Conservation (phyloP, 1,140 invertebrate species). For the Drosophila tsacasi region DNA sequence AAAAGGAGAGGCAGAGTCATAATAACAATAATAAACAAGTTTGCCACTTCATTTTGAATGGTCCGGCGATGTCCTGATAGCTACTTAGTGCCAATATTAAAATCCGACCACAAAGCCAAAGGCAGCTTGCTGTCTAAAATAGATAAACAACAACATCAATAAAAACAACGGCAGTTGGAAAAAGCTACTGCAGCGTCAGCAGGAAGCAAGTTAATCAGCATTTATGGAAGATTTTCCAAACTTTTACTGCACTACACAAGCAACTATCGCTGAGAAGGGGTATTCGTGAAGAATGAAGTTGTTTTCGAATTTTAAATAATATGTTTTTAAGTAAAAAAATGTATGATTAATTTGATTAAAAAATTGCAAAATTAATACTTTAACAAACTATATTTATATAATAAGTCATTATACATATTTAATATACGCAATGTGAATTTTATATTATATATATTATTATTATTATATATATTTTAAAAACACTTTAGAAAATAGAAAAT, state of each 20-base stretch:
- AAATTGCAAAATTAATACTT: no score
- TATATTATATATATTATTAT: no score
- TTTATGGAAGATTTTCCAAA: slow-evolving; percentile 63
- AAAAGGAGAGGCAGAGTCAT: slow-evolving; percentile 48
- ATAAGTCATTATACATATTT: no score
- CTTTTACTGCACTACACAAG: slow-evolving; percentile 26
- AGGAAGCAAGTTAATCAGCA: slow-evolving; percentile 67
- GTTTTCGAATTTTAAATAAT: not conserved
- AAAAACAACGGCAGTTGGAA: slow-evolving; percentile 16
- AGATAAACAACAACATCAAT: slow-evolving; percentile 60
- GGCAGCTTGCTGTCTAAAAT: slow-evolving; percentile 41
- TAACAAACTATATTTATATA: no score
- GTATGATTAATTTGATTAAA: no score
- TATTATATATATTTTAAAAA: no score
- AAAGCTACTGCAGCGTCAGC: slow-evolving; percentile 9
- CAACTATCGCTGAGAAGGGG: not conserved
- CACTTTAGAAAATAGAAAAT: no score
- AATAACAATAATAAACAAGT: slow-evolving; percentile 83
- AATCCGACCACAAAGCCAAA: slow-evolving; percentile 72
- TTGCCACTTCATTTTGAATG: slow-evolving; percentile 79
- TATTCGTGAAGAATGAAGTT: not conserved
- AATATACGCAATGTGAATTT: no score
- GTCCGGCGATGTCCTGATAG: slow-evolving; percentile 65
- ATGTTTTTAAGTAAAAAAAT: not conserved
- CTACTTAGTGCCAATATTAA: slow-evolving; percentile 81